Conservation (phyloP, 2,888 invertebrate species). For the Oscheius sp. region DNA sequence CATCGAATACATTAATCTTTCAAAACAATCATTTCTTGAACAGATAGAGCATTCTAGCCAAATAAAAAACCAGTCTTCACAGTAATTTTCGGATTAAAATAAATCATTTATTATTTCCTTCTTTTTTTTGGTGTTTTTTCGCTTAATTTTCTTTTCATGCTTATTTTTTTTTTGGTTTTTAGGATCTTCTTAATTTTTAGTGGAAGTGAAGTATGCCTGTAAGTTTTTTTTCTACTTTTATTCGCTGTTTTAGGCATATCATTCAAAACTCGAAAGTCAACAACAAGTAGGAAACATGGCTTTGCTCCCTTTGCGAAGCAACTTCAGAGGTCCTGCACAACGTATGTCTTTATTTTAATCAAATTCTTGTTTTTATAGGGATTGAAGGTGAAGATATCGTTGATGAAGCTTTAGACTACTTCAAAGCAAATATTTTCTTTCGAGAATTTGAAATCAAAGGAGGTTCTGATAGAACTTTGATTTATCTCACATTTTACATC, state of each 20-base stretch:
- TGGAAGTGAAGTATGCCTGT: constrained; percentile 2
- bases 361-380: constrained; percentile 9
- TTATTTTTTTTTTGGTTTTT: background rate
- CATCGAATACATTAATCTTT: constrained; percentile 66
- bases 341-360: constrained; percentile 67
- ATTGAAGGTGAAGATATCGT: constrained; percentile 84
- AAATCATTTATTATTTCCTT: constrained; percentile 10
- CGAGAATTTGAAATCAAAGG: constrained; percentile 94
- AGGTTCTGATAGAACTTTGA: constrained; percentile 92
- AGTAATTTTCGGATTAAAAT: background rate
- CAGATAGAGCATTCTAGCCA: constrained; percentile 46
- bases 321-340: constrained; percentile 91
- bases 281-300: constrained; percentile 88
- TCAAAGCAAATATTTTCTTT: constrained; percentile 99
- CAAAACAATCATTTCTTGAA: constrained; percentile 61
- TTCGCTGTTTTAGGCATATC: constrained; percentile 83
- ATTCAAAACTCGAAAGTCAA: constrained; percentile 84
- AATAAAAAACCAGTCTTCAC: background rate
- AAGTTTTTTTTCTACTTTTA: background rate
- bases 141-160: background rate
- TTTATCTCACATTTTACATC: constrained; percentile 95
- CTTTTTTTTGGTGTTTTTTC: constrained; percentile 1
- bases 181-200: background rate
- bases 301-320: constrained; percentile 87
- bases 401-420: constrained; percentile 94